Base-by-base conservation (phyloP, 1,140 invertebrate genomes). In the Lasaia peninsularis region DNA sequence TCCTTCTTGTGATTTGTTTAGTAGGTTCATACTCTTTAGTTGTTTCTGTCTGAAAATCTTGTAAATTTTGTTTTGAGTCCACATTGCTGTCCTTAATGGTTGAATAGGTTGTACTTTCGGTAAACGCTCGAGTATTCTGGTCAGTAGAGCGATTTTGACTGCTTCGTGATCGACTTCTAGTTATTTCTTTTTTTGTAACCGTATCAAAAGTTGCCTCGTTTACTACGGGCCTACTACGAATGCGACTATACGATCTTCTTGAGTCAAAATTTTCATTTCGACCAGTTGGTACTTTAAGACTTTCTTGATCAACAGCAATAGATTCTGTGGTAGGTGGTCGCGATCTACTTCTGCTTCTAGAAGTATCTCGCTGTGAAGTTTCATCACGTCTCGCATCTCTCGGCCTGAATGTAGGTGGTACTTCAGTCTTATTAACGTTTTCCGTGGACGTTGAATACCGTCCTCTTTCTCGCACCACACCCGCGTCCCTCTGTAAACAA, bases 251-350 rank as follows among this genome's bases (percentile, higher is more conserved):
- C 28, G 75, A 78, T 60, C 72, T 86, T 76, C 76, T 78, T 3
- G 75, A 81, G 60, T 86, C 76, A 55, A 80, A 84, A 70, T 75
- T 73, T 71, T 83, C 80, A 60, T 67, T 80, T 49, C 60, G 63
- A 63, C 54, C 59, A 58, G 57, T 66, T 55, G 63, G 62, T 16
- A 54, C 59, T 61, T 53, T 52, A 33, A 66, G 51, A 68, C 66
- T 61, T 31, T 56, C 63, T 62, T 75, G 64, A 18, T 65, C 12
- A 33, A 67, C 53, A 24, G 62, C 12, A 52, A 58, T 51, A 18
- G 37, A 52, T 40, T 76, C 70, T 33, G 63, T 16, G 16, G 53
- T 48, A 28, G 53, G 10, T 2, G 37, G n/a, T 48, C 53, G 21
- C 5, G 66, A 59, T 56, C 73, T 75, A 58, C 65, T 78, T 65